Conservation (phyloP, 2,888 invertebrate species). For the Hymenopus coronatus region DNA sequence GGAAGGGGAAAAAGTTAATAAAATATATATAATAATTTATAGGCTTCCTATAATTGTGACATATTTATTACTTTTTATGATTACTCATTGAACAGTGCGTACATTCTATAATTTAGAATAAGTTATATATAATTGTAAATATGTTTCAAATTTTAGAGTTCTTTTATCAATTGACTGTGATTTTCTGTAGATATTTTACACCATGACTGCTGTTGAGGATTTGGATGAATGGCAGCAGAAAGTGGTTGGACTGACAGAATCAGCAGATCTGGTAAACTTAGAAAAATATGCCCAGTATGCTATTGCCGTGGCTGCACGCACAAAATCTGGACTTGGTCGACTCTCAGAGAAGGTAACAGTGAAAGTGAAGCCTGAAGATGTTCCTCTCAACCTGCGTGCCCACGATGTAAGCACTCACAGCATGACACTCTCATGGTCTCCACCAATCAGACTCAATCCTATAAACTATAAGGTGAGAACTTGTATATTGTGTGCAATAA, state of each 20-base stretch:
- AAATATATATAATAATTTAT: no score
- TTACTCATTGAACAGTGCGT: no score
- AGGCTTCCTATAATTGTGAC: no score
- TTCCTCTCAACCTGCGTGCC: constrained; percentile 82
- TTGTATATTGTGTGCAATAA: background rate
- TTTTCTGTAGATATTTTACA: constrained; percentile 69
- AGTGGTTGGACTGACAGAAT: constrained; percentile 80
- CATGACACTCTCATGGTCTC: constrained; percentile 88
- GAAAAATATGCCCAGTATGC: constrained; percentile 91
- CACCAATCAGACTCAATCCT: constrained; percentile 85
- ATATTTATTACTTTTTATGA: no score
- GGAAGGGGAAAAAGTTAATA: no score
- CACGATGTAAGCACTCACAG: constrained; percentile 91
- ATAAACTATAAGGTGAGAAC: constrained; percentile 67
- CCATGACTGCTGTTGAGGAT: constrained; percentile 90
- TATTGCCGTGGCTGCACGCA: constrained; percentile 83
- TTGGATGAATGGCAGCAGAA: constrained; percentile 89
- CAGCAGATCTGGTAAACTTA: constrained; percentile 82
- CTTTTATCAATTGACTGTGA: background rate
- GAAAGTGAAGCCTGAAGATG: constrained; percentile 89
- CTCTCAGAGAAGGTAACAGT: constrained; percentile 87
- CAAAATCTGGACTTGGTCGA: constrained; percentile 76
- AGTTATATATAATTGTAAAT: background rate
- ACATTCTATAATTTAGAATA: no score
- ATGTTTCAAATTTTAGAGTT: background rate